phyloP scores from a whole-genome alignment of 2,888 invertebrate species.

The Drosophila nr. perissopoda region DNA sequence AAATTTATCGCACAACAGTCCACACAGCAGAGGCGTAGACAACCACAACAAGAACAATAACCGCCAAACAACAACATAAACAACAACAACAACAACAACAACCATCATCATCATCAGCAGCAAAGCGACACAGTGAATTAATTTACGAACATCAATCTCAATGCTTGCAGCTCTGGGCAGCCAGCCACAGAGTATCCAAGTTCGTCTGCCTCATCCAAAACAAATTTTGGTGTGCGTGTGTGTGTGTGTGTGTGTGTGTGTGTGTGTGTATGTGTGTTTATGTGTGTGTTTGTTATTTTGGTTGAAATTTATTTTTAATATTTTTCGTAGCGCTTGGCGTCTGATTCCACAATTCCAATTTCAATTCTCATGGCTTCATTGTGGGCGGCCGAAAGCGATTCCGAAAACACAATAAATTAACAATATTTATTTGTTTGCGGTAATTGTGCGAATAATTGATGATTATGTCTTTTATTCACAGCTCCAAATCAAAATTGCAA shows the following conservation, averaged over 20 bases:
- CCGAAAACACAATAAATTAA: constrained; percentile 76
- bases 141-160: constrained; percentile 73
- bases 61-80: constrained; percentile 1
- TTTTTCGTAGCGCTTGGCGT: constrained; percentile 24
- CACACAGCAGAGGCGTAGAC: constrained; percentile 12
- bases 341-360: constrained; percentile 11
- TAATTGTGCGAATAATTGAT: constrained; percentile 80
- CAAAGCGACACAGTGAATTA: constrained; percentile 50
- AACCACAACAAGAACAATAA: constrained; percentile 14
- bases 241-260: constrained; percentile 57
- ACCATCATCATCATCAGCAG: not conserved
- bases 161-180: constrained; percentile 36
- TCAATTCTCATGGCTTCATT: constrained; percentile 44
- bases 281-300: constrained; percentile 65
- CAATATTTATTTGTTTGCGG: constrained; percentile 79
- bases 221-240: constrained; percentile 30
- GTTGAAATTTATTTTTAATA: constrained; percentile 73
- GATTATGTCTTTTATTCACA: constrained; percentile 67
- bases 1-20: constrained; percentile 66
- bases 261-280: constrained; percentile 7
- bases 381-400: constrained; percentile 67
- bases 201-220: constrained; percentile 28
- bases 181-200: constrained; percentile 18
- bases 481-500: constrained; percentile 31
- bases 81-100: constrained; percentile 4